These are phyloP conservation scores for Corythornis madagascariensis DNA, from an alignment of 2,113 vertebrate species.

Conservation along the genomic window DNA sequence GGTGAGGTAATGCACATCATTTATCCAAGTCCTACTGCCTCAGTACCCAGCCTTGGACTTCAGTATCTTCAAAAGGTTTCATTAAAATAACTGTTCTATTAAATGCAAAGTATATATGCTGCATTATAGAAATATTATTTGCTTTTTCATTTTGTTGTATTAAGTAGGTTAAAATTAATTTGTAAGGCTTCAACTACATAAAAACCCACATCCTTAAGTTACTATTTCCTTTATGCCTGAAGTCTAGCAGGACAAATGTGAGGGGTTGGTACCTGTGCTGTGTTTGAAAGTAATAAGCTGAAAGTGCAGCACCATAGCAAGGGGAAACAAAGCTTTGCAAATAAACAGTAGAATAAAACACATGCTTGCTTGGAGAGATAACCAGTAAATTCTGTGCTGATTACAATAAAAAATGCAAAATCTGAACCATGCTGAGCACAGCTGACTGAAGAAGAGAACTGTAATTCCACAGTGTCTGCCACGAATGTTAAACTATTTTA, in stretches of 20 bases:
- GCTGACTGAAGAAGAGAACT: not conserved
- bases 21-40: not conserved
- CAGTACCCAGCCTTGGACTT: not conserved
- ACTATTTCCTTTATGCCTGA: not conserved
- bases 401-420: not conserved
- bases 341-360: not conserved
- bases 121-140: not conserved
- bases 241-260: not conserved
- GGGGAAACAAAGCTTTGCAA: not conserved
- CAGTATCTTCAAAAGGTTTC: not conserved
- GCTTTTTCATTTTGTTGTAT: not conserved
- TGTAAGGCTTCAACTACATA: not conserved
- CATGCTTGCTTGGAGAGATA: not conserved
- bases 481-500: not conserved
- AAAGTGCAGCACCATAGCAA: not conserved
- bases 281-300: not conserved
- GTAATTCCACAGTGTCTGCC: not conserved
- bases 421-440: not conserved
- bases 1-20: not conserved
- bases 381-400: not conserved
- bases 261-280: not conserved
- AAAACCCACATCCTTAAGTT: not conserved
- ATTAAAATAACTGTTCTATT: not conserved
- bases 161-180: not conserved
- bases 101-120: not conserved